These are phyloP conservation scores for Ectemnius cavifrons DNA, from an alignment of 2,888 invertebrate species.

Conservation along the genomic window DNA sequence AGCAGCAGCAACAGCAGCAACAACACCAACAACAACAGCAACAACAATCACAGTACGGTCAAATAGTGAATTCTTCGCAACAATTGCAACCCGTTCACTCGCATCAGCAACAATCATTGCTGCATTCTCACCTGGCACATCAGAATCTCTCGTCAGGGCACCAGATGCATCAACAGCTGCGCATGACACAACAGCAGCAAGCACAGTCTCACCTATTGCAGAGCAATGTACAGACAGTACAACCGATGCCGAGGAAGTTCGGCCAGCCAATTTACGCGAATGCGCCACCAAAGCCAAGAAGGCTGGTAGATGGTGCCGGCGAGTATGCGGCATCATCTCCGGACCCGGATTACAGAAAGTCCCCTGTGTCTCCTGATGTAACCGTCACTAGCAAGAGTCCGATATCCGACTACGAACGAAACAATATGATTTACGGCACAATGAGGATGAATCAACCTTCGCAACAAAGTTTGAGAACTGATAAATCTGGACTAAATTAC, in stretches of 20 bases:
- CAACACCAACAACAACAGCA: constrained; percentile 43
- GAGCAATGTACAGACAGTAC: constrained; percentile 67
- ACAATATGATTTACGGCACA: constrained; percentile 67
- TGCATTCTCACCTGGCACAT: constrained; percentile 57
- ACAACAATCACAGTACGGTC: constrained; percentile 48
- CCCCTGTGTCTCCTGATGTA: constrained; percentile 67
- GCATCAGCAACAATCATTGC: constrained; percentile 62
- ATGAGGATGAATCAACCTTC: constrained; percentile 54
- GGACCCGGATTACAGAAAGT: constrained; percentile 68
- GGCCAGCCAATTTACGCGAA: constrained; percentile 91
- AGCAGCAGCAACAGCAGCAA: constrained; percentile 33
- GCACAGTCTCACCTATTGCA: constrained; percentile 25
- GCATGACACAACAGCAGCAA: constrained; percentile 41
- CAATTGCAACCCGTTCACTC: constrained; percentile 54
- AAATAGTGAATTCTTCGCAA: constrained; percentile 42
- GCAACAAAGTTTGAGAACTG: constrained; percentile 69
- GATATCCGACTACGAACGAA: constrained; percentile 67
- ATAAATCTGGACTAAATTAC: constrained; percentile 74
- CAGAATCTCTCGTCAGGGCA: constrained; percentile 41
- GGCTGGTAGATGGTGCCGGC: constrained; percentile 85
- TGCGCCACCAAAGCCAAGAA: constrained; percentile 92
- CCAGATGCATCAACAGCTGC: constrained; percentile 46
- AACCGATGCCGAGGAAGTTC: constrained; percentile 76
- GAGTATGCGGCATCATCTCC: constrained; percentile 85
- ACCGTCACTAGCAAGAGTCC: constrained; percentile 67